These are phyloP conservation scores for Crambe crambe DNA, from an alignment of 37 sponge, comb jelly and placozoan species.

Conservation along the genomic window DNA sequence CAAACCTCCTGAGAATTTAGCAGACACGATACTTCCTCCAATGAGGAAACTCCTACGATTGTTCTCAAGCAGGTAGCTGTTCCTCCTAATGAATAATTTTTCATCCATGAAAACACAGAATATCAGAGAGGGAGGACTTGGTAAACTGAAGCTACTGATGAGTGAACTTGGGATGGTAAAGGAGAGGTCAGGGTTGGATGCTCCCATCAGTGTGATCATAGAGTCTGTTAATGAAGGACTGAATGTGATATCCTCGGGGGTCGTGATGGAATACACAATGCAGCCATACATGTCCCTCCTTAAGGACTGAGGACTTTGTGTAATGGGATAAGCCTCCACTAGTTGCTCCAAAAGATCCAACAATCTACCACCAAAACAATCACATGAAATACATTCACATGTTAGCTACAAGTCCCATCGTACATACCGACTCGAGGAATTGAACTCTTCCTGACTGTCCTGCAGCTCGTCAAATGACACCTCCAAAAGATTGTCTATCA, in stretches of 20 bases:
- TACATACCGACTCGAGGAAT: conserved; percentile 38
- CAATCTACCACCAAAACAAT: background rate
- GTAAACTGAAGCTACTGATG: background rate
- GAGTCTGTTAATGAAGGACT: background rate
- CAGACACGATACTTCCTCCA: conserved; percentile 27
- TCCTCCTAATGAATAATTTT: conserved; percentile 22
- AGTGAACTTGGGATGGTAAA: conserved; percentile 15
- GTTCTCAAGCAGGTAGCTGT: background rate
- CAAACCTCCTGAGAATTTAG: conserved; percentile 12
- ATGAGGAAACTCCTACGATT: background rate
- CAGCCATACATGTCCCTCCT: conserved; percentile 10
- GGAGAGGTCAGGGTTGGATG: background rate
- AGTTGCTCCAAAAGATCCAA: background rate
- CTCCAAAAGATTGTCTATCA: conserved; percentile 37
- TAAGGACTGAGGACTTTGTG: background rate
- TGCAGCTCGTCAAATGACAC: background rate
- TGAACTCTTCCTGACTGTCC: conserved; percentile 23
- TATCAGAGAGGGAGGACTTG: background rate
- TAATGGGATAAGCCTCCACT: conserved; percentile 11
- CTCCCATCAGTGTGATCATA: background rate
- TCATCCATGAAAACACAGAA: conserved; percentile 20
- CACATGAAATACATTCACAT: background rate
- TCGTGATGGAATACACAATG: background rate
- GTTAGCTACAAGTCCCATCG: background rate
- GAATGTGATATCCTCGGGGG: background rate